Evolutionary conservation across 2,888 invertebrate genomes (phyloP).

Genomic region (Malthinus flaveolus): DNA sequence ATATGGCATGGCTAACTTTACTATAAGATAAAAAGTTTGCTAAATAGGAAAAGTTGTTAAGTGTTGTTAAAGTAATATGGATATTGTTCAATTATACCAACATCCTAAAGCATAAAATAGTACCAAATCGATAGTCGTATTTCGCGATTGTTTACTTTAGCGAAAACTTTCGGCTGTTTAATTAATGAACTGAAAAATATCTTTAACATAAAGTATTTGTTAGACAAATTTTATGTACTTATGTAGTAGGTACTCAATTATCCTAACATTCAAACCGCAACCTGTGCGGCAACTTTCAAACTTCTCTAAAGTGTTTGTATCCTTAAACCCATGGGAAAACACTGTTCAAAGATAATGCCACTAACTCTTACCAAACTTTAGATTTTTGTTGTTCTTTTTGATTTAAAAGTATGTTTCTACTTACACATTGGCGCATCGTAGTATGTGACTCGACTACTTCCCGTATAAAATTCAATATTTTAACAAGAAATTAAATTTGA

Average conservation of each 20-base stretch:
- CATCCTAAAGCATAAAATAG: too few relatives aligned
- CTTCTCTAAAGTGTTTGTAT: conserved; percentile 42
- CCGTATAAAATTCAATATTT: conserved; percentile 1
- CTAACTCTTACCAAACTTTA: conserved; percentile 46
- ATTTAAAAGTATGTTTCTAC: conserved; percentile 45
- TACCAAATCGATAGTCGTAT: too few relatives aligned
- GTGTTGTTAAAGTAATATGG: too few relatives aligned
- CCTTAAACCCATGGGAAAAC: conserved; percentile 40
- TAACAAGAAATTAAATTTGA: conserved; percentile 2
- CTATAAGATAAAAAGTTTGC: too few relatives aligned
- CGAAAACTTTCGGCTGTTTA: too few relatives aligned
- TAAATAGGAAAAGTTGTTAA: too few relatives aligned
- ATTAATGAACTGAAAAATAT: too few relatives aligned
- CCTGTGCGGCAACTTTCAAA: conserved; percentile 42
- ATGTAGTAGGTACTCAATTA: conserved; percentile 12
- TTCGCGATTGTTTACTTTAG: too few relatives aligned
- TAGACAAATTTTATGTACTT: conserved; percentile 3
- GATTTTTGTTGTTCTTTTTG: conserved; percentile 51
- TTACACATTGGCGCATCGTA: conserved; percentile 38
- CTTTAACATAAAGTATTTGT: too few relatives aligned
- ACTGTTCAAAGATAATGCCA: conserved; percentile 47
- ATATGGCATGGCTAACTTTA: too few relatives aligned
- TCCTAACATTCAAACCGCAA: conserved; percentile 36
- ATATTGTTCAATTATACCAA: too few relatives aligned
- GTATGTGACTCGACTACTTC: conserved; percentile 46